Evolutionary conservation across 1,140 invertebrate genomes (phyloP).

Genomic region (Vanessa atalanta): DNA sequence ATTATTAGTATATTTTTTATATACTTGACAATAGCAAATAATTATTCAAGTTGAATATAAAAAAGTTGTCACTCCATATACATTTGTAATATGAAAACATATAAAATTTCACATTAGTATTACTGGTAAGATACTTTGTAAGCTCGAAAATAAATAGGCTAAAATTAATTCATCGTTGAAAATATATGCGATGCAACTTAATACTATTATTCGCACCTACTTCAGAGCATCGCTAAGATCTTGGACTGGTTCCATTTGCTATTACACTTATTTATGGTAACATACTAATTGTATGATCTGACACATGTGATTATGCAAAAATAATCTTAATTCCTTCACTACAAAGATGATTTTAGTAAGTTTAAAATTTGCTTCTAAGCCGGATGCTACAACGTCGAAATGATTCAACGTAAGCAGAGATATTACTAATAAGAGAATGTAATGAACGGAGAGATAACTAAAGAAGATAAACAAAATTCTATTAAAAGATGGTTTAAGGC

Average conservation of each 20-base stretch:
- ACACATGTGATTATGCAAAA: background rate
- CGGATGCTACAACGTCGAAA: conserved; percentile 28
- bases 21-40: no score
- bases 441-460: conserved; percentile 31
- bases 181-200: background rate
- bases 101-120: no score
- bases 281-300: conserved; percentile 9
- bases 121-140: background rate
- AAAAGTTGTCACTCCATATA: no score
- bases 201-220: background rate
- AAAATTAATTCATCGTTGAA: background rate
- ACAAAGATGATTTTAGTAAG: background rate
- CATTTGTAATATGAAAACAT: no score
- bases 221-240: conserved; percentile 3
- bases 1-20: no score
- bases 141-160: background rate
- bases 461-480: conserved; percentile 35
- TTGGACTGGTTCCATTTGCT: conserved; percentile 9
- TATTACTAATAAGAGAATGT: conserved; percentile 32
- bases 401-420: conserved; percentile 25
- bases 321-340: background rate
- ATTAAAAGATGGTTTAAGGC: conserved; percentile 33
- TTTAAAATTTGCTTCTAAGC: background rate
- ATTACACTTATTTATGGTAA: conserved; percentile 15
- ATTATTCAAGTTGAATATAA: no score